Base-by-base conservation (phyloP, 2,113 vertebrate species). In the Oceanites oceanicus region DNA sequence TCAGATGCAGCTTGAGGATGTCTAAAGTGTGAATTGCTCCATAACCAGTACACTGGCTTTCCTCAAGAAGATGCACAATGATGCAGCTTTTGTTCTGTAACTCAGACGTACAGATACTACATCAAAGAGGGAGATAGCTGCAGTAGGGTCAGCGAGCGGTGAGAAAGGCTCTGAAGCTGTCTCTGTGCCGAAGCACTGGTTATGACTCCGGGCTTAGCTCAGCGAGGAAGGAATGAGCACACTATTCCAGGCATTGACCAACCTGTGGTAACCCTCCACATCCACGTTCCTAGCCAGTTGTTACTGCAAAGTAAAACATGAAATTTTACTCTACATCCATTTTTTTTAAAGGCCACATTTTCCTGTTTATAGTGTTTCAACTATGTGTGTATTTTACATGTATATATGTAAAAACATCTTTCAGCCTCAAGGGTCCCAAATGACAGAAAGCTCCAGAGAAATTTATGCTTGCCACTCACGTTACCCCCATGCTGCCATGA, bases 401-500 rank as follows among this genome's bases (percentile, higher is more conserved):
- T 38, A 38, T 38, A 38, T 38, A 38, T 38, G 38, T 38, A 38
- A 38, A 38, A 3, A 0, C 30, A 11, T 50, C 50, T 52, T 93
- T 86, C 16, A 73, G 32, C 22, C 22, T 53, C 55, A 26, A 1
- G 34, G 25, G 16, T 58, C 13, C 38, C 44, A 38, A 47, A 59
- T 44, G 27, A 34, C 15, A 79, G 56, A 45, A 77, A 27, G 17
- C n/a, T 61, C 42, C 10, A 53, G 70, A 94, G 45, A 90, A 71
- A 55, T 84, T 44, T 13, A 5, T 71, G 30, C 29, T 73, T 10
- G 2, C 12, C 75, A 59, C 47, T 85, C 15, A 7, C 0, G 0
- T 38, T 61, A 8, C 22, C 7, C 25, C 7, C 1, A 0, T 3
- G 56, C 16, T 80, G n/a, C 50, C 4, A 2, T 44, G 47, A 32